A percentile compares a stretch with the other conserved stretches of the same genome.
These are phyloP conservation scores for Papilio glaucus DNA, from an alignment of 1,140 invertebrate species.

Conservation along the genomic window DNA sequence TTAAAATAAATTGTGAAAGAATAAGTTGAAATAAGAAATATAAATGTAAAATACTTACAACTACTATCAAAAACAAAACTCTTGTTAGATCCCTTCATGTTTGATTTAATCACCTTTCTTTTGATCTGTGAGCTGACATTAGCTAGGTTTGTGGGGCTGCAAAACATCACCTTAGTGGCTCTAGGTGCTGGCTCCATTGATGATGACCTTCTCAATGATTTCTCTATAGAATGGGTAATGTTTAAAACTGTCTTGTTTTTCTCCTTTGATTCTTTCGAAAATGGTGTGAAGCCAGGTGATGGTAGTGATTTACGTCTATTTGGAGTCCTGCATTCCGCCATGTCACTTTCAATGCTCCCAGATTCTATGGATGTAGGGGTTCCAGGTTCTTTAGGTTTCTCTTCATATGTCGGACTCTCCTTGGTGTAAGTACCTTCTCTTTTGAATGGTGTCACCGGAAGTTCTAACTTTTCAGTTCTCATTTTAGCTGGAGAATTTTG, in stretches of 20 bases:
- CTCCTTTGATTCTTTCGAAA: conserved; percentile 46
- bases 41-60: conserved; percentile 54
- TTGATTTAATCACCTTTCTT: conserved; percentile 76
- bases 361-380: not conserved
- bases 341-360: not conserved
- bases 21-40: conserved; percentile 28
- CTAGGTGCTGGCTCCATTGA: conserved; percentile 46
- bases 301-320: conserved; percentile 58
- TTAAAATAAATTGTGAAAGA: too few relatives aligned
- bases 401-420: conserved; percentile 48
- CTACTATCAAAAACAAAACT: conserved; percentile 73
- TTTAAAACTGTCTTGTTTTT: conserved; percentile 63
- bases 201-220: conserved; percentile 48
- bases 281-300: conserved; percentile 73
- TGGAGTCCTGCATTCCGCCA: conserved; percentile 46
- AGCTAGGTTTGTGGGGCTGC: conserved; percentile 67
- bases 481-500: not conserved
- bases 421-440: conserved; percentile 72
- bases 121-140: conserved; percentile 53
- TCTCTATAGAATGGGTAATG: conserved; percentile 75
- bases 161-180: conserved; percentile 73
- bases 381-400: not conserved
- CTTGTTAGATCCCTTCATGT: conserved; percentile 78
- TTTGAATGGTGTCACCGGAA: conserved; percentile 52
- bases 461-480: conserved; percentile 33